Evolutionary conservation across 2,113 vertebrate genomes (phyloP).

Genomic region (Hippocampus mohnikei): DNA sequence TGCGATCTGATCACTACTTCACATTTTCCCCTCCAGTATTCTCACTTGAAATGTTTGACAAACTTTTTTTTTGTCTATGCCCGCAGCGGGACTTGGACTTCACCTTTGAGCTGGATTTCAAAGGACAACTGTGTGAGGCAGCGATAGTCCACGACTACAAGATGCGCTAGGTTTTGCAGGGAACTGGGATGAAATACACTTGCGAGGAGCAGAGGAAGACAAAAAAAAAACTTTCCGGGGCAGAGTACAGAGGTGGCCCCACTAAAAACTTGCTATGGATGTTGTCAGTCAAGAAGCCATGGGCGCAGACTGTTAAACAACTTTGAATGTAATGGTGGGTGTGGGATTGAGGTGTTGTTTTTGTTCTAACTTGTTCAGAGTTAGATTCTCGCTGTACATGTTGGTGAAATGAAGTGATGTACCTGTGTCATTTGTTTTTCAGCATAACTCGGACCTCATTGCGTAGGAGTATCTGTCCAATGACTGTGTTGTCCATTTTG

Average conservation of each 20-base stretch:
- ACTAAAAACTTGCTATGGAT: slow-evolving; percentile 11
- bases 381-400: slow-evolving; percentile 29
- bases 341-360: slow-evolving; percentile 21
- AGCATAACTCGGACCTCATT: not conserved
- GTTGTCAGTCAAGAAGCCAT: slow-evolving; percentile 16
- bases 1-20: not conserved
- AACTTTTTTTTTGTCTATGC: slow-evolving; percentile 3
- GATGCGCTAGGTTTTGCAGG: slow-evolving; percentile 81
- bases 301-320: slow-evolving; percentile 53
- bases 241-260: slow-evolving; percentile 24
- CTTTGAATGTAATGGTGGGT: slow-evolving; percentile 58
- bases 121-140: slow-evolving; percentile 94
- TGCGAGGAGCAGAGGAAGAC: slow-evolving; percentile 36
- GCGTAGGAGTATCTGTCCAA: slow-evolving; percentile 13
- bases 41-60: not conserved
- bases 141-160: slow-evolving; percentile 95
- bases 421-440: slow-evolving; percentile 28
- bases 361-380: slow-evolving; percentile 43
- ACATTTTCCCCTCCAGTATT: not conserved
- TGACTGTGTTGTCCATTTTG: slow-evolving; percentile 13
- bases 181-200: slow-evolving; percentile 7
- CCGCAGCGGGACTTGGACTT: slow-evolving; percentile 95
- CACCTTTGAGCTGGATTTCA: slow-evolving; percentile 95
- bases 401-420: slow-evolving; percentile 45
- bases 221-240: slow-evolving; percentile 19